A percentile compares a stretch with the other conserved stretches of the same genome.
These are phyloP conservation scores for Platysteira castanea DNA, from an alignment of 2,113 vertebrate species.

Conservation along the genomic window DNA sequence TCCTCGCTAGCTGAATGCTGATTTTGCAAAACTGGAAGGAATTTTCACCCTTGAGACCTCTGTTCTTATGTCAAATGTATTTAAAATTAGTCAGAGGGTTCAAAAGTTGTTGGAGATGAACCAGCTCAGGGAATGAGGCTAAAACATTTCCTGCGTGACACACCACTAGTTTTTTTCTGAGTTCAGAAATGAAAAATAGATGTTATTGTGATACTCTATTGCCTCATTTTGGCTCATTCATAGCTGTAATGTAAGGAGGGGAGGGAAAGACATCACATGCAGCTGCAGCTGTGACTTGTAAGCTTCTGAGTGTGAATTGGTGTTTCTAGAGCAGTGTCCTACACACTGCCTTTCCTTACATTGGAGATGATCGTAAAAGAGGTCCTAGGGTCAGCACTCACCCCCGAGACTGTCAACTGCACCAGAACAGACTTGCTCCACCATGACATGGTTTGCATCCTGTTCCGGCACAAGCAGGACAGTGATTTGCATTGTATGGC, in stretches of 20 bases:
- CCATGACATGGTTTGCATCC: neutral
- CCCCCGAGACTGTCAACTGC: neutral
- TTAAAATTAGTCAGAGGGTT: neutral
- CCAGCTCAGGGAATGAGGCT: neutral
- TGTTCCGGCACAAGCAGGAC: neutral
- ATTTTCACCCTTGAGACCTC: neutral
- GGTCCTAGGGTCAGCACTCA: neutral
- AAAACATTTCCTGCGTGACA: neutral
- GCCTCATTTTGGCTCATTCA: neutral
- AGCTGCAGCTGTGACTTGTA: neutral
- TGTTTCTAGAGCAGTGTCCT: neutral
- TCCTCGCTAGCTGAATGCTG: neutral
- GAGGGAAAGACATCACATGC: neutral
- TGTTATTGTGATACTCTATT: accelerated
- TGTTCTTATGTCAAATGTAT: neutral
- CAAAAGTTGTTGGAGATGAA: neutral
- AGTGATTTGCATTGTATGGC: neutral
- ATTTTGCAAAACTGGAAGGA: neutral
- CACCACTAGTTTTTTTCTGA: neutral
- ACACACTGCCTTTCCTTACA: neutral
- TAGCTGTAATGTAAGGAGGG: neutral
- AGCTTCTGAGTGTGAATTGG: neutral
- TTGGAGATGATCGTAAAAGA: neutral
- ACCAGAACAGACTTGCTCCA: neutral
- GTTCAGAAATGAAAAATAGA: neutral